phyloP scores from a whole-genome alignment of 2,888 invertebrate genomes.

The Apoda limacodes region DNA sequence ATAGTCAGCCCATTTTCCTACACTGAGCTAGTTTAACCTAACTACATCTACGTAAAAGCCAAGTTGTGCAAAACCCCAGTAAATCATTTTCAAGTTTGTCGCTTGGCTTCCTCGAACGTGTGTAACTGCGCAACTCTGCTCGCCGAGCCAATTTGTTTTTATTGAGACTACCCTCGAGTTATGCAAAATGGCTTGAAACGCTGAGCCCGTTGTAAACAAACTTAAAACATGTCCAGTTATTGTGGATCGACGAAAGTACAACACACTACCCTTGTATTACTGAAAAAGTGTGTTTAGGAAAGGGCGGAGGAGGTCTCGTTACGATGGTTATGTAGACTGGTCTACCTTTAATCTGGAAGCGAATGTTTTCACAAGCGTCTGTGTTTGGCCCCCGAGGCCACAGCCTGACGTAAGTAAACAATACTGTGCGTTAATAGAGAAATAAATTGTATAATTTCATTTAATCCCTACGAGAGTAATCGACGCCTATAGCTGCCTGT shows the following conservation, averaged over 20 bases:
- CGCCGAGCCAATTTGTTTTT: conserved; percentile 66
- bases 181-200: conserved; percentile 65
- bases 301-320: conserved; percentile 26
- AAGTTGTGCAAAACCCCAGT: conserved; percentile 35
- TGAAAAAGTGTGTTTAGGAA: conserved; percentile 12
- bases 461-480: conserved; percentile 58
- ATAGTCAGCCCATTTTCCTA: too few relatives aligned
- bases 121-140: conserved; percentile 56
- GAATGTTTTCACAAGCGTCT: conserved; percentile 60
- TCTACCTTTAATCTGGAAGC: conserved; percentile 61
- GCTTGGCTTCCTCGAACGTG: conserved; percentile 62
- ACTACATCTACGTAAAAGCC: too few relatives aligned
- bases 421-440: conserved; percentile 64
- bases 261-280: conserved; percentile 13
- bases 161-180: conserved; percentile 67
- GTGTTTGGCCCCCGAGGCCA: conserved; percentile 49
- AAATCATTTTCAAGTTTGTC: conserved; percentile 58
- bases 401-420: conserved; percentile 58
- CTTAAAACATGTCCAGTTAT: conserved; percentile 41
- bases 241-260: conserved; percentile 28
- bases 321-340: conserved; percentile 33
- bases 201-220: conserved; percentile 64
- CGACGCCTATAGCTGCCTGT: conserved; percentile 29
- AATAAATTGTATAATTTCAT: conserved; percentile 62
- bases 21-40: too few relatives aligned